A percentile compares a stretch with the other conserved stretches of the same genome.
phyloP scores from a whole-genome alignment of 2,113 vertebrate genomes.

The Ploceus nigricollis region DNA sequence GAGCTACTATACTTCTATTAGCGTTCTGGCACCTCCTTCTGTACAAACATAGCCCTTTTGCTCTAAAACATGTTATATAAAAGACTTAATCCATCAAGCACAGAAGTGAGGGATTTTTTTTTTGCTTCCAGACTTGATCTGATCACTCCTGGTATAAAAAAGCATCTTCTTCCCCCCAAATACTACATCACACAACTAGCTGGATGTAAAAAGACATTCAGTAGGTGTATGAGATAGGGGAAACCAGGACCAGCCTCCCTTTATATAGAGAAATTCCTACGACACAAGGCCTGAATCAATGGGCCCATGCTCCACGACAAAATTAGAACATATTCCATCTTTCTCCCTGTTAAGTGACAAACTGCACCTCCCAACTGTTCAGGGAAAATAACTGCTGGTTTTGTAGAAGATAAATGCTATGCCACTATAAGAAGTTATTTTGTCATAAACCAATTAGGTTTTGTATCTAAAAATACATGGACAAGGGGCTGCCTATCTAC shows the following conservation, averaged over 20 bases:
- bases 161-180: neutral
- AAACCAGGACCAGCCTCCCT: neutral
- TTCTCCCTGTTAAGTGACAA: neutral
- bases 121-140: neutral
- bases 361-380: neutral
- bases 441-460: neutral
- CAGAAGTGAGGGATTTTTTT: neutral
- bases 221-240: neutral
- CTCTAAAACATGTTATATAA: neutral
- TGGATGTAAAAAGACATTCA: neutral
- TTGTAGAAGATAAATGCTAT: neutral
- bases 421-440: neutral
- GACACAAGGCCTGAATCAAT: neutral
- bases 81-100: neutral
- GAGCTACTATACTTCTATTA: constrained; percentile 15
- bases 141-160: neutral
- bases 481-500: neutral
- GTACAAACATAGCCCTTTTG: constrained; percentile 3
- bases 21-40: constrained; percentile 40
- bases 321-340: neutral
- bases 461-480: neutral
- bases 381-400: neutral
- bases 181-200: neutral
- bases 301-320: rapidly evolving
- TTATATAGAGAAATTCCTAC: neutral